Evolutionary conservation across 2,888 invertebrate species (phyloP).

Genomic region (Leptothorax acervorum): DNA sequence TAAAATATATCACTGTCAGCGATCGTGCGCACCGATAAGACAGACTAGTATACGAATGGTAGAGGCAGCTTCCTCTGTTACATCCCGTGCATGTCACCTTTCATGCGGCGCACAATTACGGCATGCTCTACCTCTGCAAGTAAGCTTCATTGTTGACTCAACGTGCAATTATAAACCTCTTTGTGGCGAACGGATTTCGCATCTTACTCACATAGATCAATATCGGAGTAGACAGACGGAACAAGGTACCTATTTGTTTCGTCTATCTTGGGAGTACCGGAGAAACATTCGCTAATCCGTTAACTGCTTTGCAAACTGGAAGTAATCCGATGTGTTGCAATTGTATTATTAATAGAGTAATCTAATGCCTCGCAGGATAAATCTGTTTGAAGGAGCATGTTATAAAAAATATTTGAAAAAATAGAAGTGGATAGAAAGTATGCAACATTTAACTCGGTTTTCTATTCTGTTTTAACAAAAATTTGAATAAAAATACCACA

Average conservation of each 20-base stretch:
- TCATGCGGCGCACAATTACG: conserved; percentile 22
- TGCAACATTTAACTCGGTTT: not conserved
- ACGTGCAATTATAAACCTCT: conserved; percentile 29
- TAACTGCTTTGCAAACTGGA: conserved; percentile 19
- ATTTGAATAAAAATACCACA: not conserved
- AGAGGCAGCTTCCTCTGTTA: conserved; percentile 33
- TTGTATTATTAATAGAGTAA: not conserved
- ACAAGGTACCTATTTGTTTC: conserved; percentile 8
- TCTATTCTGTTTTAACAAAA: not conserved
- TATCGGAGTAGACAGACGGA: not conserved
- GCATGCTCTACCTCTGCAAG: conserved; percentile 33
- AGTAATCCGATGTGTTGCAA: conserved; percentile 8
- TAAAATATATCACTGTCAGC: conserved; percentile 46
- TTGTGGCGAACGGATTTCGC: conserved; percentile 18
- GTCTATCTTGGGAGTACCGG: not conserved
- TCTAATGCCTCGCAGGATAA: not conserved
- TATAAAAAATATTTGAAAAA: not conserved
- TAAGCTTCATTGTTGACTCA: conserved; percentile 33
- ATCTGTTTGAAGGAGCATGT: not conserved
- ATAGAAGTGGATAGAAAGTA: not conserved
- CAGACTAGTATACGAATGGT: not conserved
- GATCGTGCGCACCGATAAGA: conserved; percentile 26
- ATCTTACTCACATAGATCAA: conserved; percentile 30
- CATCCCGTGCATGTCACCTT: conserved; percentile 19
- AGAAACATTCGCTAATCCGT: not conserved